A percentile compares a stretch with the other conserved stretches of the same genome.
Conservation (phyloP, 1,140 invertebrate genomes). For the Brachionus plicatilis region DNA sequence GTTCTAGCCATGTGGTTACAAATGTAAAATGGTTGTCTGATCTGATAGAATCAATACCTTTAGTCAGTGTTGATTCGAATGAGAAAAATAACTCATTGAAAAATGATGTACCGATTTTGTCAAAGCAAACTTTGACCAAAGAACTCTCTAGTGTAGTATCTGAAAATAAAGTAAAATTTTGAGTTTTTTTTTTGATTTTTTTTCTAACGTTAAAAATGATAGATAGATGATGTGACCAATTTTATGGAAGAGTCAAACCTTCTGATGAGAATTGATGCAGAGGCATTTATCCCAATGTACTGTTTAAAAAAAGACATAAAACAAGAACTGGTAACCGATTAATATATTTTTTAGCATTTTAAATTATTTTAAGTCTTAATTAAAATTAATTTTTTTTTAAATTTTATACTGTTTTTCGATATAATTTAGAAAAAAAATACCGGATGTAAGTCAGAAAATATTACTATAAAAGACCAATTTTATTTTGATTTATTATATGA, state of each 20-base stretch:
- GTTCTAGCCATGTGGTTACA: background rate
- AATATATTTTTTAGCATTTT: background rate
- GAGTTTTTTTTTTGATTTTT: background rate
- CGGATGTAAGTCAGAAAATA: too few species aligned
- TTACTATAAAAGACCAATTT: too few species aligned
- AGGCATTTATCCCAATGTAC: background rate
- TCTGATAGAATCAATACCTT: background rate
- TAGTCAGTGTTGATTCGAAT: background rate
- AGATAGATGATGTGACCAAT: background rate
- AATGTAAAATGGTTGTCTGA: background rate
- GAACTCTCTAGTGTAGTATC: background rate
- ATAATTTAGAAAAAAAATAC: too few species aligned
- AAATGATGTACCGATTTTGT: background rate
- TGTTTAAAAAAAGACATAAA: background rate
- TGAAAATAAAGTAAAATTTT: background rate
- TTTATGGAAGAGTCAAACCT: background rate
- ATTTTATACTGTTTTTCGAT: too few species aligned
- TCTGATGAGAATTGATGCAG: background rate
- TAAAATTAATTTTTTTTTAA: too few species aligned
- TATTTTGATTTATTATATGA: too few species aligned
- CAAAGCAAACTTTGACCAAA: background rate
- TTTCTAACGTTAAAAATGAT: background rate
- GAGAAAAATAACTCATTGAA: background rate
- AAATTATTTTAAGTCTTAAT: too few species aligned
- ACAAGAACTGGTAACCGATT: background rate